Evolutionary conservation across 2,113 vertebrate species (phyloP).

Genomic region (Oreotragus oreotragus): DNA sequence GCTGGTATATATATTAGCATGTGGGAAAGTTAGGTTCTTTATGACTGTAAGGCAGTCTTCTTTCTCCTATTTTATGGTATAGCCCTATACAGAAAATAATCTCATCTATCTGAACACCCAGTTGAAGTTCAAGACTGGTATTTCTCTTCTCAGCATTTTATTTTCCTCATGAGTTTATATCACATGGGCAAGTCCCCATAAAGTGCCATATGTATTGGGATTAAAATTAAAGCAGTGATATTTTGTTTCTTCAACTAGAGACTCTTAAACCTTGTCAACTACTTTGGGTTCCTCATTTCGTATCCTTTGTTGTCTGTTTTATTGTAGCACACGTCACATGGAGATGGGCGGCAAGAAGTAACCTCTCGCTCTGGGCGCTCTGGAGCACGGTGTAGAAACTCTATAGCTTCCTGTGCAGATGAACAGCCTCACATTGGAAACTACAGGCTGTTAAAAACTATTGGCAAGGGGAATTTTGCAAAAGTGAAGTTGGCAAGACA

Average conservation of each 20-base stretch:
- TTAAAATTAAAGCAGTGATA: slow-evolving; percentile 26
- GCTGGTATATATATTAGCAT: not conserved
- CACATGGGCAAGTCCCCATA: not conserved
- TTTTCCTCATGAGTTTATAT: too few species aligned
- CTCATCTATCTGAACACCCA: not conserved
- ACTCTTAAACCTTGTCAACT: slow-evolving; percentile 19
- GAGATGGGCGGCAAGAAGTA: slow-evolving; percentile 91
- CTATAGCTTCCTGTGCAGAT: slow-evolving; percentile 89
- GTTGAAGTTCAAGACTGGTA: not conserved
- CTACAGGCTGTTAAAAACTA: slow-evolving; percentile 97
- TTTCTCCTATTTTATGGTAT: not conserved
- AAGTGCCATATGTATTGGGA: not conserved
- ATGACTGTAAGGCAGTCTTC: not conserved
- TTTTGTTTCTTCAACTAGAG: slow-evolving; percentile 36
- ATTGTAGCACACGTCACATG: slow-evolving; percentile 92
- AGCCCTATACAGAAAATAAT: not conserved
- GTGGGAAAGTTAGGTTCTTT: not conserved
- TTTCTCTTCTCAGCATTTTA: not conserved
- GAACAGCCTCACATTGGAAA: slow-evolving; percentile 96
- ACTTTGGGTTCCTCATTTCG: slow-evolving; percentile 8
- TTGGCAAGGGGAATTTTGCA: slow-evolving; percentile 98
- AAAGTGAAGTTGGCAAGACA: slow-evolving; percentile 98
- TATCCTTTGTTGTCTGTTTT: slow-evolving; percentile 58
- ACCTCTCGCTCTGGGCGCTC: slow-evolving; percentile 87
- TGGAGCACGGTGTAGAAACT: slow-evolving; percentile 92